A percentile compares a stretch with the other conserved stretches of the same genome.
Conservation (phyloP, 2,888 invertebrate species). For the Epinotia ramella region DNA sequence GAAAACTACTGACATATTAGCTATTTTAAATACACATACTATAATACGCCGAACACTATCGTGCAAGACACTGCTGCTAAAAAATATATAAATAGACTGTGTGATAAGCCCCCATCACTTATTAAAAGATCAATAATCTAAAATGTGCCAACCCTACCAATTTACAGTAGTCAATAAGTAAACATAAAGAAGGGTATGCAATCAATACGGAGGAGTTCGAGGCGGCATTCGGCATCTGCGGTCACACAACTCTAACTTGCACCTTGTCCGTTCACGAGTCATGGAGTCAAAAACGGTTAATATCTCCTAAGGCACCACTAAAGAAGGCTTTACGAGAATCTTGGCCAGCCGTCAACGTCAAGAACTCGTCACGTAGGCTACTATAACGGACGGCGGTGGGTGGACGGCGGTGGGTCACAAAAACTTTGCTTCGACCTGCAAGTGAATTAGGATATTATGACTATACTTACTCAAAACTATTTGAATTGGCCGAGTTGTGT, state of each 20-base stretch:
- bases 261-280: neutral
- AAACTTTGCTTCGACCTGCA: conserved; percentile 68
- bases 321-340: conserved; percentile 33
- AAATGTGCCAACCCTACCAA: conserved; percentile 1
- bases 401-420: conserved; percentile 67
- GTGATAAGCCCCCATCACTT: neutral
- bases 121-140: neutral
- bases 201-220: conserved; percentile 2
- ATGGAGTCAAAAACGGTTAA: conserved; percentile 25
- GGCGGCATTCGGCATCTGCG: neutral
- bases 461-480: conserved; percentile 12
- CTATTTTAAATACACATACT: too few relatives aligned
- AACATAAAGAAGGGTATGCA: conserved; percentile 5
- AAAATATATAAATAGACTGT: too few relatives aligned
- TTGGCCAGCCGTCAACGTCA: conserved; percentile 50
- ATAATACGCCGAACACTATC: too few relatives aligned
- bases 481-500: neutral
- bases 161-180: conserved; percentile 4
- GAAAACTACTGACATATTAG: neutral
- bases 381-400: conserved; percentile 73
- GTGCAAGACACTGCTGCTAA: neutral
- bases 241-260: conserved; percentile 13
- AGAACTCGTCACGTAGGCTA: conserved; percentile 73
- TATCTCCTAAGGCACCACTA: conserved; percentile 12
- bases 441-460: conserved; percentile 69